Conservation (phyloP, 2,113 vertebrate genomes). For the Panthera uncia region DNA sequence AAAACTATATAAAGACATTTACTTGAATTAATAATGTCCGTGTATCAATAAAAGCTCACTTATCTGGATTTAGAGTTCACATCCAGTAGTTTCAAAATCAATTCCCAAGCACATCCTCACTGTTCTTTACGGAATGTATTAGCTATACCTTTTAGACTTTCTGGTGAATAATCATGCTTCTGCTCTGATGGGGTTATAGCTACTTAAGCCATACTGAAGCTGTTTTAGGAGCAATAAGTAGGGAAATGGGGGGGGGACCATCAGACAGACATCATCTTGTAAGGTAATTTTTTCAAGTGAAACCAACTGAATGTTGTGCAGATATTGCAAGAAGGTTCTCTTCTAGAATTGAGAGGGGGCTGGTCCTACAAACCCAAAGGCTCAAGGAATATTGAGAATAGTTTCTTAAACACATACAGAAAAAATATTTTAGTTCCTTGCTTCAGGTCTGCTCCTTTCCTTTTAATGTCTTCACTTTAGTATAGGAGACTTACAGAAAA, state of each 20-base stretch:
- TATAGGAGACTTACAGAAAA: neutral
- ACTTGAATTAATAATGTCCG: neutral
- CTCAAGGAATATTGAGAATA: neutral
- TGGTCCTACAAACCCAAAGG: neutral
- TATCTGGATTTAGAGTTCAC: neutral
- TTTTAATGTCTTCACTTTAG: neutral
- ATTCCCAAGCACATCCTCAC: neutral
- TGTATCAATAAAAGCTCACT: neutral
- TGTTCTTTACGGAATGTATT: neutral
- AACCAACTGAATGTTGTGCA: neutral
- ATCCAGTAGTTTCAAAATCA: neutral
- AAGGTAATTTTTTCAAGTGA: neutral
- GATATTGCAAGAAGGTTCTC: neutral
- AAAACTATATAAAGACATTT: neutral
- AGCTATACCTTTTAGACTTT: neutral
- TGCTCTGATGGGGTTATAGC: neutral
- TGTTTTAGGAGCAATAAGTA: neutral
- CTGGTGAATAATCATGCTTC: neutral
- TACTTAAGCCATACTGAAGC: neutral
- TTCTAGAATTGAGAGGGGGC: neutral
- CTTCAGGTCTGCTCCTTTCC: neutral
- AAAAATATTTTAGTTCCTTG: neutral
- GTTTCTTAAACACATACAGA: neutral
- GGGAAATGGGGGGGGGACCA: neutral
- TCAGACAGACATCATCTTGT: neutral